Base-by-base conservation (phyloP, 2,888 invertebrate species). In the Pachliopta kotzebuea region DNA sequence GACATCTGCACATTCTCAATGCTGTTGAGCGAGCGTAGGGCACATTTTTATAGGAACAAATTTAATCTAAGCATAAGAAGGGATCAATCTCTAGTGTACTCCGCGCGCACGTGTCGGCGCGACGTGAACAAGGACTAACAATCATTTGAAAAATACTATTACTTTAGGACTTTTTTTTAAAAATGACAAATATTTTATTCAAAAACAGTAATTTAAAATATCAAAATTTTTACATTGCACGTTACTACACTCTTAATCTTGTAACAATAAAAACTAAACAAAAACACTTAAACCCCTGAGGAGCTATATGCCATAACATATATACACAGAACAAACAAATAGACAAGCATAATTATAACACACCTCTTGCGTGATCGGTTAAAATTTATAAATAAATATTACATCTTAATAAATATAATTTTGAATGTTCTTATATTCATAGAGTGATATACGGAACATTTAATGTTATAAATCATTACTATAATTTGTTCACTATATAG, bases 31-130 rank as follows among this genome's bases (percentile, higher is more conserved):
- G 88, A 88, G 76, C 83, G 71, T 79, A 82, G 83, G 80, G 81
- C 83, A 83, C 85, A 85, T 86, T 88, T 90, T 86, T 87, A 86
- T 86, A 84, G 83, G 88, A 86, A 82, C 87, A 87, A 89, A 88
- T 88, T 88, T 90, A 90, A 90, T 89, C 87, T 86, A 85, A 87
- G 85, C 85, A 85, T 78, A 82, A 80, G 80, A 75, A 86, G 83
- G 88, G 88, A 86, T 88, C 88, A 86, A 87, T 88, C 88, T 88
- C 87, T 72, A 74, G 86, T 85, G 87, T 86, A 77, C 83, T 80
- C 78, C 76, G 77, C 70, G 76, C 81, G 84, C 86, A 88, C 87
- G 86, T 87, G 85, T 83, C 74, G 67, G 71, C 67, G 66, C 75
- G 81, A 84, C 84, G 84, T 84, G 86, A 80, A 81, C 81, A 77